phyloP scores from a whole-genome alignment of 2,113 vertebrate genomes.

The Vombatus ursinus region DNA sequence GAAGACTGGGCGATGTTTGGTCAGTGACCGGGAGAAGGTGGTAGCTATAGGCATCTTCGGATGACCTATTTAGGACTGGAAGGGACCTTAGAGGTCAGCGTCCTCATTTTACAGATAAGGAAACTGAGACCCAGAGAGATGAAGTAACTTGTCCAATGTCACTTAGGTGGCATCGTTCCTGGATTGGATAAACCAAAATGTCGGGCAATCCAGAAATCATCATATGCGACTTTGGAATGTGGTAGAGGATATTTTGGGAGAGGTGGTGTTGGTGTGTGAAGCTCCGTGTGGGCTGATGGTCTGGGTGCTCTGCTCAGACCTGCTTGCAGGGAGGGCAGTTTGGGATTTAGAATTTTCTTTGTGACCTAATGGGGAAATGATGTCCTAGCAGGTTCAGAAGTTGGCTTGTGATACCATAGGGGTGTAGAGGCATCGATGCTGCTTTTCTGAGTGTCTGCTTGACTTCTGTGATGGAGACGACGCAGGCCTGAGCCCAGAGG shows the following conservation, averaged over 20 bases:
- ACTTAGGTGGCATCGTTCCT: neutral
- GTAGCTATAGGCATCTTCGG: neutral
- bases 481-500: neutral
- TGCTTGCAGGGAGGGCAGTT: neutral
- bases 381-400: neutral
- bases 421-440: neutral
- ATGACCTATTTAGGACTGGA: neutral
- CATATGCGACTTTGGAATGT: neutral
- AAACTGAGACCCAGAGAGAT: neutral
- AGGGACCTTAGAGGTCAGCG: neutral
- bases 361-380: neutral
- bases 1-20: conserved; percentile 54
- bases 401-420: neutral
- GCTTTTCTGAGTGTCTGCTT: neutral
- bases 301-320: too few relatives aligned
- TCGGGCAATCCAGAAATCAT: neutral
- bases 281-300: neutral
- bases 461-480: neutral
- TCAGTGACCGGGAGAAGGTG: neutral
- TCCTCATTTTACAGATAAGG: neutral
- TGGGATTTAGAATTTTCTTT: neutral
- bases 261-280: too few relatives aligned
- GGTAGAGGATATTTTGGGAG: neutral
- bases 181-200: neutral
- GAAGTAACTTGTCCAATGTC: neutral